Evolutionary conservation across 2,113 vertebrate species (phyloP), one percentile per base, ranked within the genome.

Genomic region (Oreochromis aureus): DNA sequence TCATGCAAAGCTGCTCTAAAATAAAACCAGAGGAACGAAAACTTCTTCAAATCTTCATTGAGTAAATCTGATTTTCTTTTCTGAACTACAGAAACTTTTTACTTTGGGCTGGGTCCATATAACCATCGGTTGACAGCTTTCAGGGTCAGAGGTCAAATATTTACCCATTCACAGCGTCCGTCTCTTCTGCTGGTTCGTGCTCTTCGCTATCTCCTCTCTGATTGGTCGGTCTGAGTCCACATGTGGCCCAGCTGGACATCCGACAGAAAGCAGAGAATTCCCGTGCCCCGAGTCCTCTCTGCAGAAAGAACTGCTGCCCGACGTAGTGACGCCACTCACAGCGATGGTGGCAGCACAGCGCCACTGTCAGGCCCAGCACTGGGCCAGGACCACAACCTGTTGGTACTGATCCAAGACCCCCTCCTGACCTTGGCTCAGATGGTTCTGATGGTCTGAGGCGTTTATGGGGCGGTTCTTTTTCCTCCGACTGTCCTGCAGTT

Each of bases 201-300:
- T 97, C 97, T 24, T 88, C 63, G 0, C 94, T 83, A 1, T 92
- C 79, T 24, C 11, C 78, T n/a, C n/a, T 81, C 34, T 87, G 85
- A 63, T 82, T 83, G 44, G 88, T 16, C 2, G 76, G 79, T 81
- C 85, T 92, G 30, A 97, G 95, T 39, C 98, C 98, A 92, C 98
- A 99, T 1, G 98, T 99, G 2, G 98, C 99, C 99, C 99, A 99
- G 86, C 99, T 99, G 80, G 98, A 98, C 98, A 99, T 98, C 81
- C 98, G 97, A 89, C 98, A 98, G 94, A 98, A 98, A 71, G 97
- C 97, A 10, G 96, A 89, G 86, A 99, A 99, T 92, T 99, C 98
- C 2, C 44, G 59, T 1, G 96, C 93, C 5, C 97, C 97, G 6
- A 99, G 97, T 87, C 98, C 99, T 58, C 90, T 92, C 69, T 97